A percentile compares a stretch with the other conserved stretches of the same genome.
Evolutionary conservation across 1,140 invertebrate genomes (phyloP).

Genomic region (Olivierus martensii): DNA sequence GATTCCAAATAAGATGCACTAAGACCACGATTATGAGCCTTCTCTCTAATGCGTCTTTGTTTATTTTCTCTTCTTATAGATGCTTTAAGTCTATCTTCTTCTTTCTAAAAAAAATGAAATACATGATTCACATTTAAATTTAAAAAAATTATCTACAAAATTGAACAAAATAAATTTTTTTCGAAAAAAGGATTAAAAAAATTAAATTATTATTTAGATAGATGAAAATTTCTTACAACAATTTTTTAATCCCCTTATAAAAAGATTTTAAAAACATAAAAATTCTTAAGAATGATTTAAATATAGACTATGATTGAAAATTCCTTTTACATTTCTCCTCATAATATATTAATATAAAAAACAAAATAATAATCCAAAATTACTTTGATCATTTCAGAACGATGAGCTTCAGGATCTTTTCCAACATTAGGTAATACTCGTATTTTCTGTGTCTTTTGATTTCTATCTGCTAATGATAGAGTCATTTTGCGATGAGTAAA

Average conservation of each 20-base stretch:
- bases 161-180: too few species aligned
- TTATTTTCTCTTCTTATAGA: constrained; percentile 57
- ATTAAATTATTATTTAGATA: too few species aligned
- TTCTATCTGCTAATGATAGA: constrained; percentile 87
- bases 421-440: constrained; percentile 91
- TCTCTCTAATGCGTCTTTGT: constrained; percentile 44
- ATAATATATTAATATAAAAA: not conserved
- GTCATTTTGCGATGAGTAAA: constrained; percentile 99
- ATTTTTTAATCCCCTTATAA: too few species aligned
- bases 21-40: constrained; percentile 35
- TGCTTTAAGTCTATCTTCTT: constrained; percentile 80
- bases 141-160: too few species aligned
- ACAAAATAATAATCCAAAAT: constrained; percentile 13
- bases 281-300: too few species aligned
- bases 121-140: not conserved
- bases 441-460: constrained; percentile 90
- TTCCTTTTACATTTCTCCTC: not conserved
- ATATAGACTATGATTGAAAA: too few species aligned
- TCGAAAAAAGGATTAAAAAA: too few species aligned
- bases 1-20: constrained; percentile 46
- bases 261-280: too few species aligned
- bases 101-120: constrained; percentile 62
- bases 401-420: constrained; percentile 81
- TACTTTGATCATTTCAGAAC: constrained; percentile 79
- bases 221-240: too few species aligned